Evolutionary conservation across 2,888 invertebrate genomes (phyloP).

Genomic region (Sinelater perroti): DNA sequence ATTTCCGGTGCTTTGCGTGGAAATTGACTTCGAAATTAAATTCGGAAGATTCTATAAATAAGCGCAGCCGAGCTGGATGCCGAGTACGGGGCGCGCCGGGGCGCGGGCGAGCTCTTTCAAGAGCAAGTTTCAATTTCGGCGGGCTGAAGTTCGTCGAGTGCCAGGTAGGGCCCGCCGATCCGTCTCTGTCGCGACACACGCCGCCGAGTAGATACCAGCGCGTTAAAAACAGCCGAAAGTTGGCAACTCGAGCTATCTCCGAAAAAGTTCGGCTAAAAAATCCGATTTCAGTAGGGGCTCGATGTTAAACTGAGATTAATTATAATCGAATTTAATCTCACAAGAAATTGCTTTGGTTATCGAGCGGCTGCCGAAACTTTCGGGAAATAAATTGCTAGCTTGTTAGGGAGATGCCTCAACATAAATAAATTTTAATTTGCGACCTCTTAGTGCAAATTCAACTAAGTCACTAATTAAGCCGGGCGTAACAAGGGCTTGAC

Average conservation of each 20-base stretch:
- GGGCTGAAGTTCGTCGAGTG: constrained; percentile 25
- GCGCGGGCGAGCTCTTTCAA: too few species aligned
- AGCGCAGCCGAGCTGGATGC: not conserved
- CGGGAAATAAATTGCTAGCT: constrained; percentile 23
- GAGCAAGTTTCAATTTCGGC: constrained; percentile 33
- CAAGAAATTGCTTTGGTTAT: constrained; percentile 36
- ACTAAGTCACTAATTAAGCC: too few species aligned
- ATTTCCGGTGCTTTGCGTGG: constrained; percentile 27
- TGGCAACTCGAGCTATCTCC: constrained; percentile 31
- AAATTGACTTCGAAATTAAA: constrained; percentile 32
- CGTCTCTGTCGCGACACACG: constrained; percentile 34
- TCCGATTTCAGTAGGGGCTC: constrained; percentile 28
- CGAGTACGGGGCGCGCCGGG: not conserved
- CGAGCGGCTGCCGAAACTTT: constrained; percentile 20
- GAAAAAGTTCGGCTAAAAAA: constrained; percentile 32
- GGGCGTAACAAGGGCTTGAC: too few species aligned
- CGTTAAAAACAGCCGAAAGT: constrained; percentile 36
- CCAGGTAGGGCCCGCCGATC: constrained; percentile 29
- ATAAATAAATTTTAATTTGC: constrained; percentile 26
- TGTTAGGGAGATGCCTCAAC: constrained; percentile 25
- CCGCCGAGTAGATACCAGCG: constrained; percentile 35
- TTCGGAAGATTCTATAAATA: constrained; percentile 23
- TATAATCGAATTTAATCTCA: constrained; percentile 39
- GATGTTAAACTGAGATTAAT: constrained; percentile 37
- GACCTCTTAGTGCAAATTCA: too few species aligned